Conservation (phyloP, 2,888 invertebrate genomes). For the Hirtodrosophila cameraria region DNA sequence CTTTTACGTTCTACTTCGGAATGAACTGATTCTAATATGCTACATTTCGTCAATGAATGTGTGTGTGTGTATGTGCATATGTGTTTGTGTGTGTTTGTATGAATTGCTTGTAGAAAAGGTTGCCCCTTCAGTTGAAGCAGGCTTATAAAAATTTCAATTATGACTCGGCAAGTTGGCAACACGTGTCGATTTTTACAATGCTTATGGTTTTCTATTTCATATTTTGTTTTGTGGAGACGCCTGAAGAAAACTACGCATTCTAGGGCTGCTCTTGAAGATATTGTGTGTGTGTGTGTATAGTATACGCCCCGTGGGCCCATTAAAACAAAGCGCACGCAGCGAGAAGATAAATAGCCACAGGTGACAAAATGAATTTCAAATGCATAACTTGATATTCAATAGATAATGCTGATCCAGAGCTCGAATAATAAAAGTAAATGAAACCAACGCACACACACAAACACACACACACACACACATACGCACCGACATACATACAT, state of each 20-base stretch:
- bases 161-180: conserved; percentile 72
- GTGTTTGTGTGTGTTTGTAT: neutral
- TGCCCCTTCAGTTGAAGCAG: conserved; percentile 32
- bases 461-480: conserved; percentile 1
- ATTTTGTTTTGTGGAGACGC: conserved; percentile 5
- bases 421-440: conserved; percentile 66
- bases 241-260: conserved; percentile 10
- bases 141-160: conserved; percentile 75
- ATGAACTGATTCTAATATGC: conserved; percentile 42
- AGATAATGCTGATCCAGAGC: conserved; percentile 67
- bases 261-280: conserved; percentile 21
- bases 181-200: conserved; percentile 61
- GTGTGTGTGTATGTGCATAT: neutral
- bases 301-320: conserved; percentile 61
- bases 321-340: conserved; percentile 35
- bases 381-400: conserved; percentile 79
- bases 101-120: conserved; percentile 19
- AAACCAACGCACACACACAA: conserved; percentile 53
- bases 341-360: conserved; percentile 70
- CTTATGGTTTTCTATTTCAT: conserved; percentile 58
- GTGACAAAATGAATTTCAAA: conserved; percentile 75
- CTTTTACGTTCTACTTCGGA: no score
- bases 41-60: conserved; percentile 41
- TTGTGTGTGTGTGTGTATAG: conserved; percentile 5
- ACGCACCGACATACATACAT: conserved; percentile 1